Conservation (phyloP, 1,140 invertebrate genomes). For the Zaprionus africanus region DNA sequence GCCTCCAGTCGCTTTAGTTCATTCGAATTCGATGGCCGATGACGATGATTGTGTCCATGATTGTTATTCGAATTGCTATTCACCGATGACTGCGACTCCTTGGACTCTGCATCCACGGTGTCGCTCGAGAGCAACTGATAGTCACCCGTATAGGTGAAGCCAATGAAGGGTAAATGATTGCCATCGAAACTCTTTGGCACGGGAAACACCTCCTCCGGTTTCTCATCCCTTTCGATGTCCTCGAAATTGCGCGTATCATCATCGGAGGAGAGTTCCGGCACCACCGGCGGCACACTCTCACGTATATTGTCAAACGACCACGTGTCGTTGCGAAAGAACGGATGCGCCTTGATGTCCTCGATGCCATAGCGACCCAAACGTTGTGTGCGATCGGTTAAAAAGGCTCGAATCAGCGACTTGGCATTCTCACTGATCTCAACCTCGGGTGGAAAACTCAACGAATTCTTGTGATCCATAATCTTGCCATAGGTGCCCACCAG, state of each 20-base stretch:
- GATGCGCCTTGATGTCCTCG: conserved; percentile 97
- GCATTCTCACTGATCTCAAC: conserved; percentile 96
- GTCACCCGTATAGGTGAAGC: conserved; percentile 98
- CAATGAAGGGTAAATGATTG: conserved; percentile 99
- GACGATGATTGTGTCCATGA: conserved; percentile 85
- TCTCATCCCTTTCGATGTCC: conserved; percentile 97
- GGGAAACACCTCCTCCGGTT: conserved; percentile 95
- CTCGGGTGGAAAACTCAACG: conserved; percentile 97
- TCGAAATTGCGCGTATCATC: conserved; percentile 99
- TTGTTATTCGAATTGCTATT: conserved; percentile 78
- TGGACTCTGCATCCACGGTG: conserved; percentile 86
- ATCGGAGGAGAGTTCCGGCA: conserved; percentile 97
- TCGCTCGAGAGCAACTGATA: conserved; percentile 89
- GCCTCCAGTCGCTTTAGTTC: conserved; percentile 89
- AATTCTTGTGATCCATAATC: conserved; percentile 99
- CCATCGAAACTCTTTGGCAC: conserved; percentile 98
- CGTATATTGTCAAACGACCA: conserved; percentile 99
- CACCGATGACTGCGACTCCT: conserved; percentile 85
- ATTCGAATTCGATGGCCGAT: conserved; percentile 85
- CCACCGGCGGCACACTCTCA: conserved; percentile 97
- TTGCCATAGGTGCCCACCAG: conserved; percentile 99
- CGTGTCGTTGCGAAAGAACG: conserved; percentile 98
- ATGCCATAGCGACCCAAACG: conserved; percentile 97
- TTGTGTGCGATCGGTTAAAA: conserved; percentile 96
- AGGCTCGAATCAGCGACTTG: conserved; percentile 96